phyloP scores from a whole-genome alignment of 2,888 invertebrate genomes.

The Tryphoninae sp. region DNA sequence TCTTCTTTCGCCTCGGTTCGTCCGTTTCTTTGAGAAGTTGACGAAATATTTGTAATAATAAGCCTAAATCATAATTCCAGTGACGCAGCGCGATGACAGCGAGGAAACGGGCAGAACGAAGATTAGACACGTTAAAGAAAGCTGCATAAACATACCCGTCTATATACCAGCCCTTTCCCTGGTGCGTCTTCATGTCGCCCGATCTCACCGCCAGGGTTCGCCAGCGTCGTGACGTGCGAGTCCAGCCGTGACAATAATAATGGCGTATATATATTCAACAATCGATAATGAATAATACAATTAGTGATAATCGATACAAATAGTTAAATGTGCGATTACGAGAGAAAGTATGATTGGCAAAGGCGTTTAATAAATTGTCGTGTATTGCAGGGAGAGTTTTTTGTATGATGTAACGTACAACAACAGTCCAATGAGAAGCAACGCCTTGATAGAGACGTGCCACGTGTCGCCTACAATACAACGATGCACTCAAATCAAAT shows the following conservation, averaged over 20 bases:
- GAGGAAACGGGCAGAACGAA: neutral
- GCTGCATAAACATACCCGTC: no score
- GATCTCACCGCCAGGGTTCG: no score
- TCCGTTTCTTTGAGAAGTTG: slow-evolving; percentile 41
- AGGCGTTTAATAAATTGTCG: neutral
- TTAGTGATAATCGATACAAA: slow-evolving; percentile 37
- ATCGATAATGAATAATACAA: slow-evolving; percentile 45
- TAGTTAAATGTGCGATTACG: slow-evolving; percentile 35
- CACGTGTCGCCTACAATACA: slow-evolving; percentile 27
- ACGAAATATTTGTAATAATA: slow-evolving; percentile 30
- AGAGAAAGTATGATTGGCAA: slow-evolving; percentile 12
- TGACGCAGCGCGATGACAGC: no score
- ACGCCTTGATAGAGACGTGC: neutral
- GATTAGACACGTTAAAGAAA: no score
- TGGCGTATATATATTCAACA: slow-evolving; percentile 47
- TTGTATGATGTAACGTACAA: slow-evolving; percentile 40
- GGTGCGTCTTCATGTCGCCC: no score
- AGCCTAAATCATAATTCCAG: no score
- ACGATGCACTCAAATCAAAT: slow-evolving; percentile 38
- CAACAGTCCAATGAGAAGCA: slow-evolving; percentile 23
- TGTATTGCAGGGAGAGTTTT: slow-evolving; percentile 4
- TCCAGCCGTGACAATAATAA: slow-evolving; percentile 34
- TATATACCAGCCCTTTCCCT: neutral
- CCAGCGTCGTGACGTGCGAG: no score
- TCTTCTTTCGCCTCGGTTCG: slow-evolving; percentile 10